Percentiles rank a stretch among this genome's conserved stretches.
Evolutionary conservation across 2,888 invertebrate genomes (phyloP).

Genomic region (Glaucopsyche alexis): DNA sequence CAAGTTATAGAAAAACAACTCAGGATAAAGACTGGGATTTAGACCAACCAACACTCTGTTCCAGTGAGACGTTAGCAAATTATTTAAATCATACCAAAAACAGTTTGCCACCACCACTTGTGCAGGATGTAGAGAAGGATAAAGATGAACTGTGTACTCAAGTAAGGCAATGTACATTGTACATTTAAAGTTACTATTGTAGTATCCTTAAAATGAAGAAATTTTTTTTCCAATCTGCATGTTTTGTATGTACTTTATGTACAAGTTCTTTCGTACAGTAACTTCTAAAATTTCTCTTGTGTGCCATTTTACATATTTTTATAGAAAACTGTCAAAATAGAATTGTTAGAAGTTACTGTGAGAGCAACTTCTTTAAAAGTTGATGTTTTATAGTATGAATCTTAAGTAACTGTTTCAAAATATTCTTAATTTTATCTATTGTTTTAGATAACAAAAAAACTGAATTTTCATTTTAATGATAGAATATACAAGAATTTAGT

Average conservation of each 20-base stretch:
- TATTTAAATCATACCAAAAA: conserved; percentile 57
- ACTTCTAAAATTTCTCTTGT: too few relatives aligned
- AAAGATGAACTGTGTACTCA: conserved; percentile 51
- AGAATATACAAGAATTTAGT: conserved; percentile 70
- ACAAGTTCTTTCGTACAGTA: too few relatives aligned
- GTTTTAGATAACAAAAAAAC: conserved; percentile 66
- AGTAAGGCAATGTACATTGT: conserved; percentile 45
- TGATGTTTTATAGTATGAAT: too few relatives aligned
- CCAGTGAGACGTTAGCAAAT: conserved; percentile 62
- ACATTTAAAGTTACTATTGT: background rate
- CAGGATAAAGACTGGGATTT: conserved; percentile 50
- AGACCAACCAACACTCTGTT: conserved; percentile 59
- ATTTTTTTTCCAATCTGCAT: too few relatives aligned
- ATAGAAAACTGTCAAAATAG: too few relatives aligned
- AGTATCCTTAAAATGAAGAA: too few relatives aligned
- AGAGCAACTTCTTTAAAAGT: too few relatives aligned
- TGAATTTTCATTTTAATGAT: conserved; percentile 73
- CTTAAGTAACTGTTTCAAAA: too few relatives aligned
- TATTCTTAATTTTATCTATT: conserved; percentile 12
- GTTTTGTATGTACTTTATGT: too few relatives aligned
- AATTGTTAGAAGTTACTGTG: too few relatives aligned
- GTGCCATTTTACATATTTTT: too few relatives aligned
- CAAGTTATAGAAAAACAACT: conserved; percentile 34
- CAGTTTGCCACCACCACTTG: conserved; percentile 44
- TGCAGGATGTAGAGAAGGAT: conserved; percentile 52